Percentiles rank a stretch among this genome's conserved stretches.
These are phyloP conservation scores for Nyctalus aviator DNA, from an alignment of 2,797 vertebrate species.

Conservation along the genomic window DNA sequence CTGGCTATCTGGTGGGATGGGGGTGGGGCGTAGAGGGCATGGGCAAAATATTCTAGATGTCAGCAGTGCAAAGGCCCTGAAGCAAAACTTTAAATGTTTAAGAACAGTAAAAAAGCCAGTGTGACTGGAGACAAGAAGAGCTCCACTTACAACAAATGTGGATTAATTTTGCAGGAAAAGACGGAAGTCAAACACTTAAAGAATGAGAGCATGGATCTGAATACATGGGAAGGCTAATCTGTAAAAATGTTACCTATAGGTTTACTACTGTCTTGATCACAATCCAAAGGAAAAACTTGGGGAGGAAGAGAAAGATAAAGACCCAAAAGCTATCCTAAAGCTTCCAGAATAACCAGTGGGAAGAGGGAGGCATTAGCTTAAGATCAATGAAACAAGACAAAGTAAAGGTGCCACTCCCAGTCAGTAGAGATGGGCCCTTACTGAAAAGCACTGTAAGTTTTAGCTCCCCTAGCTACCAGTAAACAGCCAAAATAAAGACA, in stretches of 20 bases:
- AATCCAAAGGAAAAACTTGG: not conserved
- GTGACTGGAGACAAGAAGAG: not conserved
- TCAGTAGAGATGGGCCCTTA: not conserved
- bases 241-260: not conserved
- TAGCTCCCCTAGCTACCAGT: not conserved
- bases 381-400: not conserved
- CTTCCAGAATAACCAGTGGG: not conserved
- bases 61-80: not conserved
- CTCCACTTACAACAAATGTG: not conserved
- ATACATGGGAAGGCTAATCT: not conserved
- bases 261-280: not conserved
- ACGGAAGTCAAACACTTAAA: not conserved
- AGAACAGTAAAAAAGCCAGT: not conserved
- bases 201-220: not conserved
- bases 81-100: not conserved
- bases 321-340: not conserved
- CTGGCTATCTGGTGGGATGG: not conserved
- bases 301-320: not conserved
- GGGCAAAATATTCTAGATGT: not conserved
- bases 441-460: not conserved
- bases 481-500: not conserved
- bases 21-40: not conserved
- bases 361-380: not conserved
- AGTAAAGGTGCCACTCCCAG: not conserved
- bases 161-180: conserved; percentile 15